Conservation (phyloP, 30 jellyfish, hydroid and myxozoan genomes). For the Phacellophora camtschatica region DNA sequence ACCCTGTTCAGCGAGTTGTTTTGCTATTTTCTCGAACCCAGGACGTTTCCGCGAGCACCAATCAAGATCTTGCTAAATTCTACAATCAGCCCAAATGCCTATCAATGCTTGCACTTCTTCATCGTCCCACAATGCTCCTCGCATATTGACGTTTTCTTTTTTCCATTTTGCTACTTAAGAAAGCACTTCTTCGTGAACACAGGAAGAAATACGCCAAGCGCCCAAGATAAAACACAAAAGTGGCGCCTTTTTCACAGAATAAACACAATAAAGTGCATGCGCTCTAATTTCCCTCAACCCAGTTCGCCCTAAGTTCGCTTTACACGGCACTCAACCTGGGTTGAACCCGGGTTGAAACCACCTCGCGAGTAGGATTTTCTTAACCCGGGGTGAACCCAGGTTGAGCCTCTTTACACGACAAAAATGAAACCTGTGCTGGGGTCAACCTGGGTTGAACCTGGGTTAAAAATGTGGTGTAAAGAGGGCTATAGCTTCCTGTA, state of each 20-base stretch:
- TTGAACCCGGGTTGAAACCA: not conserved
- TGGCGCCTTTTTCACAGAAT: too few relatives aligned
- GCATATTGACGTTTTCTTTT: not conserved
- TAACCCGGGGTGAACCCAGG: not conserved
- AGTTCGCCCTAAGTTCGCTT: not conserved
- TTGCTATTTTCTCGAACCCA: not conserved
- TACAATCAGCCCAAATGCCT: not conserved
- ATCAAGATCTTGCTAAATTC: not conserved
- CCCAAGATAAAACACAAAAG: too few relatives aligned
- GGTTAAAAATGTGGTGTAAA: not conserved
- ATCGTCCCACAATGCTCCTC: not conserved
- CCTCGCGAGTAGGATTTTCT: not conserved
- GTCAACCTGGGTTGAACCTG: not conserved
- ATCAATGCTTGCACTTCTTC: not conserved
- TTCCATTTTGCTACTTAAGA: not conserved
- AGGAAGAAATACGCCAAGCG: not conserved
- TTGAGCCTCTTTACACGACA: too few relatives aligned
- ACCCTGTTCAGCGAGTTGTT: too few relatives aligned
- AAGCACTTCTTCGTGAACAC: not conserved
- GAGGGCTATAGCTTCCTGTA: not conserved
- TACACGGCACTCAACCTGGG: not conserved
- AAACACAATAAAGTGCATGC: too few relatives aligned
- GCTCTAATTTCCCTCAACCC: not conserved
- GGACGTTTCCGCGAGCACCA: not conserved
- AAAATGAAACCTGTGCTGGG: not conserved